phyloP scores from a whole-genome alignment of 2,888 invertebrate genomes.

The Dorcus hopei region DNA sequence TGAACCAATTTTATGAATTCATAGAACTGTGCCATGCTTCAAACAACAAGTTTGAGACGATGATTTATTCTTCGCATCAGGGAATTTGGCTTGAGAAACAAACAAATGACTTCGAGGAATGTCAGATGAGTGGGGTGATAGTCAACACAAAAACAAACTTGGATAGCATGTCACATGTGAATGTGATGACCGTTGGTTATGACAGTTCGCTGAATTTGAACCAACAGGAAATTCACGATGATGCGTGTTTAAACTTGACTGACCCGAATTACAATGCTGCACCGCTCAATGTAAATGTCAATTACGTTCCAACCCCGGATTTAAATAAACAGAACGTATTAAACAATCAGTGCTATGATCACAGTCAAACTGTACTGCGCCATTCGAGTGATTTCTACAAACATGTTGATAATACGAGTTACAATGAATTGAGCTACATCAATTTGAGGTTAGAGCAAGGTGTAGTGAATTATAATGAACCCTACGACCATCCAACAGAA shows the following conservation, averaged over 20 bases:
- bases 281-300: background rate
- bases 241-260: conserved; percentile 5
- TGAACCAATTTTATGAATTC: conserved; percentile 43
- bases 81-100: conserved; percentile 8
- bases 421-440: background rate
- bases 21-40: conserved; percentile 40
- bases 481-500: conserved; percentile 4
- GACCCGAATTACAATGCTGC: background rate
- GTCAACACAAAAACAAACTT: conserved; percentile 7
- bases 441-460: background rate
- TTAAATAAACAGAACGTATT: conserved; percentile 2
- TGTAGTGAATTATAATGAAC: background rate
- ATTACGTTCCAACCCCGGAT: background rate
- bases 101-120: conserved; percentile 13
- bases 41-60: conserved; percentile 43
- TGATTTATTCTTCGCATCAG: conserved; percentile 26
- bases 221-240: background rate
- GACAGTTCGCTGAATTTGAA: conserved; percentile 8
- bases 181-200: conserved; percentile 8
- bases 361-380: conserved; percentile 25
- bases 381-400: conserved; percentile 29
- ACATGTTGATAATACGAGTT: conserved; percentile 6
- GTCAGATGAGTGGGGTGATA: conserved; percentile 14
- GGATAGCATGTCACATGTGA: conserved; percentile 4
- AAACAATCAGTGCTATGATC: conserved; percentile 9